These are phyloP conservation scores for Hafferia zeledoni DNA, from an alignment of 2,797 vertebrate species.

Conservation along the genomic window DNA sequence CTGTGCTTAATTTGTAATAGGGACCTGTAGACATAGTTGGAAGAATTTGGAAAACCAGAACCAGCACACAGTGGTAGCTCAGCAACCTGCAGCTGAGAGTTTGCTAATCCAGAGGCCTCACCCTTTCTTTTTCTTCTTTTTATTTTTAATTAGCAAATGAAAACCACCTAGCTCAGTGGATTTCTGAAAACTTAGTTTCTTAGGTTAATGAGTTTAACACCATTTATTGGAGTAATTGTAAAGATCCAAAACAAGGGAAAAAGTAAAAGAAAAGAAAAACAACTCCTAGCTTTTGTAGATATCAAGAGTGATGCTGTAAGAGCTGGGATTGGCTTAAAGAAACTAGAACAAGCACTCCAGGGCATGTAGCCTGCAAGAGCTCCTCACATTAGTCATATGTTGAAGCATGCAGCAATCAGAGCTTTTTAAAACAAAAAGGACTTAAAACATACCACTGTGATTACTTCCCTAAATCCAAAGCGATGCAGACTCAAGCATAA, in stretches of 20 bases:
- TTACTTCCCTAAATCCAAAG: neutral
- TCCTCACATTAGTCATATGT: neutral
- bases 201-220: neutral
- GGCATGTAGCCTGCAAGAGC: neutral
- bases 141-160: neutral
- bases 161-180: neutral
- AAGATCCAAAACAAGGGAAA: neutral
- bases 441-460: neutral
- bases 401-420: neutral
- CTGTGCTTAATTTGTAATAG: neutral
- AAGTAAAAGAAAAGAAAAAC: neutral
- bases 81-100: neutral
- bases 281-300: neutral
- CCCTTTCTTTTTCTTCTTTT: too few relatives aligned
- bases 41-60: neutral
- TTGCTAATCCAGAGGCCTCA: neutral
- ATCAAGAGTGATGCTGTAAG: neutral
- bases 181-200: neutral
- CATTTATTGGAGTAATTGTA: neutral
- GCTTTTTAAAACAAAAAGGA: neutral
- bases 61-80: neutral
- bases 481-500: neutral
- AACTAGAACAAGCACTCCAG: neutral
- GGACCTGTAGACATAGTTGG: neutral
- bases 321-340: neutral